Base-by-base conservation (phyloP, 2,888 invertebrate genomes). In the Cephus runcator region DNA sequence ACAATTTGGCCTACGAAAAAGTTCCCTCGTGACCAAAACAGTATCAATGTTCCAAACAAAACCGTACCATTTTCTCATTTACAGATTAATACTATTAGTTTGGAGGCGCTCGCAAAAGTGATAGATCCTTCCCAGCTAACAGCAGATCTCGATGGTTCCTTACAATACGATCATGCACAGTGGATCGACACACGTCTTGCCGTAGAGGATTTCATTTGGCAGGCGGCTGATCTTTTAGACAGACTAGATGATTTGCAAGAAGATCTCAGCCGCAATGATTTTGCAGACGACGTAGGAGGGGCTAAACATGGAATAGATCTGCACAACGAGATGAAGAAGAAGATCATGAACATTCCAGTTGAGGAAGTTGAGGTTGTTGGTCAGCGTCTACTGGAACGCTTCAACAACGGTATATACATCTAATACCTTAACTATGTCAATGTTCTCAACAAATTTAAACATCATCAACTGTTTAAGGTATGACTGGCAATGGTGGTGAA, bases 171-270 rank as follows among this genome's bases (percentile, higher is more conserved):
- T 92, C 98, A 99, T 93, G 95, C 97, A 84, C 97, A 97, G 90
- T 99, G 99, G 99, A 96, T 99, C 88, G 98, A 99, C 89, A 95
- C 98, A 82, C 94, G 99, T 92, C 92, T 98, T 92, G 97, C 98
- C 79, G 94, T 98, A 87, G 99, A 99, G 93, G 98, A 98, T 90
- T 97, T 99, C 92, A 96, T 97, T 87, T 98, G 98, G 98, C 98
- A 98, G 93, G 97, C 98, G 1, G 96, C 97, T 75, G 99, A 99
- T 91, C 94, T 98, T 82, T 93, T 98, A 81, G 98, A 98, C 91
- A 94, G 98, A 82, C 93, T 99, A 80, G 98, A 99, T 88, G 97
- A 98, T 89, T 93, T 98, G 82, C 97, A 98, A 90, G 98, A 98
- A 90, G 98, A 98, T 91, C 94, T 99, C 77, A 96, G 96, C 77